Evolutionary conservation across 2,797 vertebrate species (phyloP), one percentile per base, ranked within the genome.

Genomic region (Falco peregrinus): DNA sequence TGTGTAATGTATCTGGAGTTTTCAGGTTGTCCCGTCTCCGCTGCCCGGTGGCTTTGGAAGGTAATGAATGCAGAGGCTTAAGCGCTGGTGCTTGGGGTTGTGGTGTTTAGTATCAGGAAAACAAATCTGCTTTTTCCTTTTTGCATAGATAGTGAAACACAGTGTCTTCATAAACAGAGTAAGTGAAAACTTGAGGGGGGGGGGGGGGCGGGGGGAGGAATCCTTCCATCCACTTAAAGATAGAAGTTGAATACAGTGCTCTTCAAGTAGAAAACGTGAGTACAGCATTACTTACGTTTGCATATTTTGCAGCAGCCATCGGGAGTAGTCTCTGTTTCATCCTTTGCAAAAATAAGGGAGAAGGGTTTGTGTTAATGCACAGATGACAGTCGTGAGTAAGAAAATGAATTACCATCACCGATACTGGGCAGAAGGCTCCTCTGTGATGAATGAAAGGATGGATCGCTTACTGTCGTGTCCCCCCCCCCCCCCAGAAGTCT

Each of bases 231-330:
- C 9, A 25, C 26, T 69, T 16, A n/a, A 47, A 92, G 11, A 35
- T 2, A 84, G 37, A 28, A 45, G 13, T 19, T 53, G 41, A 74
- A 71, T 31, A 29, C 10, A 71, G 6, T 3, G 4, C 14, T 83
- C 7, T 80, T 76, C 20, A n/a, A 35, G 68, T n/a, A 63, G 45
- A 78, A 57, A 53, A 37, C 16, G 7, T 20, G 17, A 80, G 70
- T 31, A 43, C 16, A 71, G 37, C 61, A 95, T 69, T 60, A 96
- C 97, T 97, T 96, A 97, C 96, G 15, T 95, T 87, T 83, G 57
- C 97, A 97, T 85, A 45, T 87, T 93, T 92, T 89, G 84, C 97
- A 97, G 92, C 97, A 97, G 51, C 97, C 97, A 54, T 97, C 96
- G 2, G 67, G 6, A 75, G 85, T 96, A 50, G 47, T 82, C 47